A percentile compares a stretch with the other conserved stretches of the same genome.
These are phyloP conservation scores for Pogonomyrmex californicus DNA, from an alignment of 1,140 invertebrate species.

Conservation along the genomic window DNA sequence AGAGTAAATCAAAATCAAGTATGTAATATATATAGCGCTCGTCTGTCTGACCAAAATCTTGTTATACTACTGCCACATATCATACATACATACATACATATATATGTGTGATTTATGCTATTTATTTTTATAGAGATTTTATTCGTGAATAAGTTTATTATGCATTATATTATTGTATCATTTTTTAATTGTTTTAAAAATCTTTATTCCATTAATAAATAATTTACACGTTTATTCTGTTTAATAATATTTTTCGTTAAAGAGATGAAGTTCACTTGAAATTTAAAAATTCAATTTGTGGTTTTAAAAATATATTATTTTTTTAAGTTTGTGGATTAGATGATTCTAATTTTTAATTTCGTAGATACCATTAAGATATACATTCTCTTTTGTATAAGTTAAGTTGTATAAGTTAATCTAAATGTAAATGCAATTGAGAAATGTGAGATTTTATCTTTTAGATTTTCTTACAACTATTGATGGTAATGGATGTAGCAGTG, in stretches of 20 bases:
- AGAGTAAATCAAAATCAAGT: background rate
- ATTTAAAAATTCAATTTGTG: background rate
- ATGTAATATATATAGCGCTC: background rate
- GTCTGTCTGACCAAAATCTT: background rate
- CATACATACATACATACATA: background rate
- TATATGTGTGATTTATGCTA: background rate
- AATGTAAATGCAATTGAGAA: constrained; percentile 30
- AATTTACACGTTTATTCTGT: background rate
- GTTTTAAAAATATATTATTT: background rate
- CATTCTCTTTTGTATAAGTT: background rate
- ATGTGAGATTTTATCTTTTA: background rate
- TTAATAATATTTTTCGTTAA: background rate
- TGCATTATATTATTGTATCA: background rate
- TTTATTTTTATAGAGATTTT: constrained; percentile 1
- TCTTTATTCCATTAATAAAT: background rate
- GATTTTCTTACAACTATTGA: constrained; percentile 13
- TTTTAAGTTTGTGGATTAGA: background rate
- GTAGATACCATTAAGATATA: background rate
- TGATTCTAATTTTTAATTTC: background rate
- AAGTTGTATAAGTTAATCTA: constrained; percentile 6
- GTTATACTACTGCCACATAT: background rate
- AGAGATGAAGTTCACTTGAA: background rate
- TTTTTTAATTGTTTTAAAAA: background rate
- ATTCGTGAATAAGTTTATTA: background rate
- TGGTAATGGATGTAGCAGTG: background rate